phyloP scores from a whole-genome alignment of 2,797 vertebrate genomes.

The Sus cebifrons region DNA sequence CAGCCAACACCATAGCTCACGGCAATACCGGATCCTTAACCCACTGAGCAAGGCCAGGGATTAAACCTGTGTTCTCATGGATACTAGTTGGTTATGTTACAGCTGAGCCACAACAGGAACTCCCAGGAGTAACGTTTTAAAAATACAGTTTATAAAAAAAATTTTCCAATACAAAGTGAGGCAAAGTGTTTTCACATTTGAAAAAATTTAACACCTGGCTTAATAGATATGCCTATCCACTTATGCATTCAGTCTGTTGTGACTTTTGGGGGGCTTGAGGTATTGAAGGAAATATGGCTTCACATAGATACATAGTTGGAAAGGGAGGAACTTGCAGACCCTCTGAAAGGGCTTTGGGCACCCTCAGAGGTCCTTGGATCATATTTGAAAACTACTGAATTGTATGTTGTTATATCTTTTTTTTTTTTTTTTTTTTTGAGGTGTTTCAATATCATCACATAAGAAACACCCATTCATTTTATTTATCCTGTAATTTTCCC shows the following conservation, averaged over 20 bases:
- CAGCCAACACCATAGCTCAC: too few relatives aligned
- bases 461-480: background rate
- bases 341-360: background rate
- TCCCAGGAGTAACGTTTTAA: background rate
- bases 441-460: background rate
- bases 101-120: too few relatives aligned
- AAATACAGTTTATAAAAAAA: background rate
- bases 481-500: background rate
- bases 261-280: background rate
- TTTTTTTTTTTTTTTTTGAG: background rate
- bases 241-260: background rate
- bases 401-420: background rate
- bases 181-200: background rate
- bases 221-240: background rate
- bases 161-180: background rate
- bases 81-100: too few relatives aligned
- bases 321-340: background rate
- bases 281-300: background rate
- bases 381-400: background rate
- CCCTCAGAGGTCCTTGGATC: background rate
- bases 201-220: background rate
- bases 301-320: background rate
- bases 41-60: too few relatives aligned
- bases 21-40: too few relatives aligned
- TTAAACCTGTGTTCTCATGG: too few relatives aligned